phyloP scores from a whole-genome alignment of 2,888 invertebrate genomes.

The Liposcelis brunnea region DNA sequence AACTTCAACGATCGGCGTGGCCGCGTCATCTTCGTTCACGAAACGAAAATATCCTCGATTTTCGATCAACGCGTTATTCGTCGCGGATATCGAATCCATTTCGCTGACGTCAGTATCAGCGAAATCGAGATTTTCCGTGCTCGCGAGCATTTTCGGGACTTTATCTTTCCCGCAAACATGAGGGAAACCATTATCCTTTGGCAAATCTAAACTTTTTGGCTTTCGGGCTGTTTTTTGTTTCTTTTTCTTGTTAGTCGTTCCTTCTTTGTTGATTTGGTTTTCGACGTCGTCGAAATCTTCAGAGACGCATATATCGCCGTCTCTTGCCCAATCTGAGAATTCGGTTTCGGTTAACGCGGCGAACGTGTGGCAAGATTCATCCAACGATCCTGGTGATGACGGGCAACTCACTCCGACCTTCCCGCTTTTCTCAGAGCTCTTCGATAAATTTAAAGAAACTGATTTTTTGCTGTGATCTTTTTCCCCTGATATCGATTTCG shows the following conservation, averaged over 20 bases:
- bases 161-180: slow-evolving; percentile 25
- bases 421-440: slow-evolving; percentile 17
- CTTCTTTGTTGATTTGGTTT: slow-evolving; percentile 27
- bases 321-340: slow-evolving; percentile 77
- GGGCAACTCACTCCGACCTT: slow-evolving; percentile 27
- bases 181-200: slow-evolving; percentile 24
- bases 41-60: slow-evolving; percentile 45
- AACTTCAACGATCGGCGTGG: slow-evolving; percentile 7
- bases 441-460: background rate
- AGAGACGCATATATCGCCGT: slow-evolving; percentile 46
- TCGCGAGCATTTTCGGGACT: slow-evolving; percentile 23
- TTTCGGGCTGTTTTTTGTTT: slow-evolving; percentile 10
- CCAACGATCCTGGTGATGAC: slow-evolving; percentile 31
- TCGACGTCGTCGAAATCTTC: slow-evolving; percentile 55
- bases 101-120: slow-evolving; percentile 65
- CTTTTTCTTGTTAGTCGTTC: slow-evolving; percentile 11
- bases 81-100: slow-evolving; percentile 24
- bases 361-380: slow-evolving; percentile 45
- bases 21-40: slow-evolving; percentile 29
- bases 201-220: slow-evolving; percentile 25
- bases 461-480: slow-evolving; percentile 13
- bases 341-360: slow-evolving; percentile 69
- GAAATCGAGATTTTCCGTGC: slow-evolving; percentile 65
- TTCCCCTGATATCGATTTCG: slow-evolving; percentile 27
- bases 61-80: slow-evolving; percentile 33